These are phyloP conservation scores for Gymnogyps californianus DNA, from an alignment of 2,113 vertebrate species.

Conservation along the genomic window DNA sequence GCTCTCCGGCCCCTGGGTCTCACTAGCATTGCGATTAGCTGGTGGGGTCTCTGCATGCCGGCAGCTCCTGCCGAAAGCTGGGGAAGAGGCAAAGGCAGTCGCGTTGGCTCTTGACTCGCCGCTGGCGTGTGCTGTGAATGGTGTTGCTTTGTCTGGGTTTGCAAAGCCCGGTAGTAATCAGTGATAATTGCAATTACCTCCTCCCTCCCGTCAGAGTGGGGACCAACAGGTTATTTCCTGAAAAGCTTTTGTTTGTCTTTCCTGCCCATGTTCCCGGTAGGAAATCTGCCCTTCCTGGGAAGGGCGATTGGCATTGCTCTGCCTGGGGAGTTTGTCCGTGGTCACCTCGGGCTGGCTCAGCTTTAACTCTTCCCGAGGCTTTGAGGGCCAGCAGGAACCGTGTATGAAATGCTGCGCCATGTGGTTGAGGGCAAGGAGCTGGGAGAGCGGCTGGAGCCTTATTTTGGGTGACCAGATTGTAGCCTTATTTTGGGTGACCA, in stretches of 20 bases:
- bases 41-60: background rate
- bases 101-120: rapidly evolving
- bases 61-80: background rate
- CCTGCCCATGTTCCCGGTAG: background rate
- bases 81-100: background rate
- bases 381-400: rapidly evolving
- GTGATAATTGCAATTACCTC: constrained; percentile 31
- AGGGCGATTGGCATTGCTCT: background rate
- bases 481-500: background rate
- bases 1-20: background rate
- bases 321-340: background rate
- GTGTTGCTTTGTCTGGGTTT: background rate
- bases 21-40: rapidly evolving
- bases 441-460: background rate
- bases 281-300: constrained; percentile 57
- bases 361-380: background rate
- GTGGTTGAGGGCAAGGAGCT: background rate
- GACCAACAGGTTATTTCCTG: constrained; percentile 45
- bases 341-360: background rate
- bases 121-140: background rate
- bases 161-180: constrained; percentile 28
- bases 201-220: background rate
- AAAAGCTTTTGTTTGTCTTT: constrained; percentile 59
- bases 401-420: too few relatives aligned
- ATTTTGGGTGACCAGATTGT: background rate